phyloP scores from a whole-genome alignment of 2,888 invertebrate genomes.

The Dryococelus australis region DNA sequence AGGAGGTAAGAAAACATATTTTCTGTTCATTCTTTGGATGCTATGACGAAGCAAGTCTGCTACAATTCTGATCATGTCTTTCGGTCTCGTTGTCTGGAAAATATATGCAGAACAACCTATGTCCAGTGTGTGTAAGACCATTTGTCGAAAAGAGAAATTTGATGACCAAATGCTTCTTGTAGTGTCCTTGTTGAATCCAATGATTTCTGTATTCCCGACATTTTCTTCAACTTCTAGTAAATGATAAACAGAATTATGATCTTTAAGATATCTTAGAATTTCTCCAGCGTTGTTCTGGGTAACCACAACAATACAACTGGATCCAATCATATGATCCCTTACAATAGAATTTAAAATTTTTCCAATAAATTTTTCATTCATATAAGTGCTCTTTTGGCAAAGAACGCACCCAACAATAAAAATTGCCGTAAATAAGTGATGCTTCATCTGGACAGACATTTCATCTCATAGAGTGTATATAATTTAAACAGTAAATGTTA shows the following conservation, averaged over 20 bases:
- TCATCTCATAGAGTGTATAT: too few relatives aligned
- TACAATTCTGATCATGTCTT: constrained; percentile 57
- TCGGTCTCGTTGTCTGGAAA: constrained; percentile 57
- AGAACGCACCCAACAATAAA: not conserved
- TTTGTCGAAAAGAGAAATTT: not conserved
- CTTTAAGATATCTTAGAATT: not conserved
- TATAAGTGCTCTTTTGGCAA: not conserved
- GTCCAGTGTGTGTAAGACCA: constrained; percentile 51
- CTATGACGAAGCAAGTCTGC: constrained; percentile 58
- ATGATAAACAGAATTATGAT: not conserved
- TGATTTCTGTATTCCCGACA: not conserved
- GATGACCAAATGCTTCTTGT: not conserved
- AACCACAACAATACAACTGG: not conserved
- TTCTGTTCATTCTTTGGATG: constrained; percentile 60
- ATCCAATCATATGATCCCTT: not conserved
- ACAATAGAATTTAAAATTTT: not conserved
- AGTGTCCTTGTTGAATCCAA: not conserved
- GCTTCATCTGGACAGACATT: too few relatives aligned
- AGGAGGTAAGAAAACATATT: constrained; percentile 59
- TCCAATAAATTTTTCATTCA: not conserved
- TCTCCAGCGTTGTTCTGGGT: not conserved
- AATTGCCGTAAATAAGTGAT: not conserved
- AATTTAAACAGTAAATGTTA: too few relatives aligned
- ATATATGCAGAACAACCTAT: constrained; percentile 63
- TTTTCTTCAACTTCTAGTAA: not conserved